phyloP scores from a whole-genome alignment of 2,113 vertebrate genomes.

The Eclectus roratus region DNA sequence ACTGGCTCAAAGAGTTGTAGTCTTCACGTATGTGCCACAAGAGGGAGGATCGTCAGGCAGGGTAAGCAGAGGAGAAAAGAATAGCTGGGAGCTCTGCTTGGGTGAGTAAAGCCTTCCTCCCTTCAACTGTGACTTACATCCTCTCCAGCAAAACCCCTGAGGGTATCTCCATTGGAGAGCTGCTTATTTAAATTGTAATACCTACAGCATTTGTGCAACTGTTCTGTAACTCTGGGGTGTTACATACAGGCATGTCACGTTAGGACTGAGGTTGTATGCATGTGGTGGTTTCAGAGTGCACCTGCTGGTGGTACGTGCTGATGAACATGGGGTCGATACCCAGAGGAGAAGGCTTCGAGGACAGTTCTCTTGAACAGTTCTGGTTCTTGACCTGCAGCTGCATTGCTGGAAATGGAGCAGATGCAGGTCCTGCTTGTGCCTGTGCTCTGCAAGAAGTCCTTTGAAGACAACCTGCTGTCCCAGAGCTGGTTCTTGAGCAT shows the following conservation, averaged over 20 bases:
- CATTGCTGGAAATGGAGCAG: neutral
- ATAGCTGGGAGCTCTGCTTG: neutral
- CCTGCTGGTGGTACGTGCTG: neutral
- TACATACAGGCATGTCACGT: fast-evolving
- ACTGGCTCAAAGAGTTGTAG: neutral
- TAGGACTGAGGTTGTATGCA: fast-evolving
- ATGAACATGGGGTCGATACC: neutral
- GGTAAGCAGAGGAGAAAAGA: neutral
- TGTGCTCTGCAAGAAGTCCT: neutral
- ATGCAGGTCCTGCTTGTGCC: neutral
- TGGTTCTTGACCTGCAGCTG: neutral
- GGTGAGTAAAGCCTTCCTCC: neutral
- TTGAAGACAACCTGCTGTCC: neutral
- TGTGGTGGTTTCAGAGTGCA: neutral
- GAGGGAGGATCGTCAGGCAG: neutral
- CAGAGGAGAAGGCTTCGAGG: fast-evolving
- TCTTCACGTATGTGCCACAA: fast-evolving
- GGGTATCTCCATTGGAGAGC: neutral
- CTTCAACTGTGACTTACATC: neutral
- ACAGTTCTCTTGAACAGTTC: neutral
- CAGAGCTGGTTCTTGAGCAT: neutral
- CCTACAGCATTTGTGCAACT: fast-evolving
- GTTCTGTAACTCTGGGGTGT: neutral
- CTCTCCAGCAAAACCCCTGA: neutral
- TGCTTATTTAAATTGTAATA: fast-evolving